Evolutionary conservation across 2,888 invertebrate genomes (phyloP).

Genomic region (Ochropleura leucogaster): DNA sequence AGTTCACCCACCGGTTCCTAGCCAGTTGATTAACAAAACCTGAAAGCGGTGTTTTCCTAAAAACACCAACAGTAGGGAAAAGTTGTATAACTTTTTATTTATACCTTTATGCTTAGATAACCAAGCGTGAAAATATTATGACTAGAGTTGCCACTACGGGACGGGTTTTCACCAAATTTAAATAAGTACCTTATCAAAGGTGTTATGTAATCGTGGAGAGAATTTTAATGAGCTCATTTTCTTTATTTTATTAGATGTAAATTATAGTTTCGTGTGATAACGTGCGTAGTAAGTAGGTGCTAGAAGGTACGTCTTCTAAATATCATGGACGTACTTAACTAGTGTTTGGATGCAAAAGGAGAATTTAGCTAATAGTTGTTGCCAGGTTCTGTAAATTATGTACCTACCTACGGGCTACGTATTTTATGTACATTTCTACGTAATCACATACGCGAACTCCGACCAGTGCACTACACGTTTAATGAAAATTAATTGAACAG

Average conservation of each 20-base stretch:
- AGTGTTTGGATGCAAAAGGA: no score
- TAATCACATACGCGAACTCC: neutral
- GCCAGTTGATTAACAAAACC: neutral
- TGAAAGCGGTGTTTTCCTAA: neutral
- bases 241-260: neutral
- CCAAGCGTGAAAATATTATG: constrained; percentile 17
- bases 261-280: neutral
- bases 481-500: neutral
- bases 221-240: constrained; percentile 25
- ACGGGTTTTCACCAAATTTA: constrained; percentile 28
- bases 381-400: neutral
- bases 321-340: neutral
- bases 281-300: neutral
- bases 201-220: constrained; percentile 11
- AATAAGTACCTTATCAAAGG: constrained; percentile 12
- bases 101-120: constrained; percentile 10
- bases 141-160: neutral
- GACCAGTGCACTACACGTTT: neutral
- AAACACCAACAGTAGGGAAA: neutral
- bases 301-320: neutral
- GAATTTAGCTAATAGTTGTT: neutral
- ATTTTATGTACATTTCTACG: neutral
- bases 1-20: neutral
- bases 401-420: neutral
- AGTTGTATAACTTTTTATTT: constrained; percentile 15